A percentile compares a stretch with the other conserved stretches of the same genome.
phyloP scores from a whole-genome alignment of 2,888 invertebrate genomes.

The Idaea biselata region DNA sequence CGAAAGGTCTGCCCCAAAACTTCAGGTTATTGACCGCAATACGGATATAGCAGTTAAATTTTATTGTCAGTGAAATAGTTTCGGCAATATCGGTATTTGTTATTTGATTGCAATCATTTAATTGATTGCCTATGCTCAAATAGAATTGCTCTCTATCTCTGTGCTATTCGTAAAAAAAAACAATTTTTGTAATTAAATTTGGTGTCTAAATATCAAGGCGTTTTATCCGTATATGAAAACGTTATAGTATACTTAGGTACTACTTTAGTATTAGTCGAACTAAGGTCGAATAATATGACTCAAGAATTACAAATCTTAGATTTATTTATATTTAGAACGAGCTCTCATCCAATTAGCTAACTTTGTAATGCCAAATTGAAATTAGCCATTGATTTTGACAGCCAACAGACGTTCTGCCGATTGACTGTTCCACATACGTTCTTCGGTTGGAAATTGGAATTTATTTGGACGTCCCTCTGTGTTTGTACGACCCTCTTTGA shows the following conservation, averaged over 20 bases:
- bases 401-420: conserved; percentile 57
- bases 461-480: conserved; percentile 54
- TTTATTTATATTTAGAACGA: conserved; percentile 62
- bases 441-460: conserved; percentile 51
- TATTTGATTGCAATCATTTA: neutral
- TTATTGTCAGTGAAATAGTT: conserved; percentile 1
- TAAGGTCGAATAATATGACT: too few relatives aligned
- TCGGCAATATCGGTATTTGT: neutral
- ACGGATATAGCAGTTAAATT: neutral
- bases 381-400: conserved; percentile 71
- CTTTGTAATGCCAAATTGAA: conserved; percentile 46
- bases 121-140: neutral
- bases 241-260: too few relatives aligned
- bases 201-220: too few relatives aligned
- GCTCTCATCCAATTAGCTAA: conserved; percentile 65
- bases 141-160: neutral
- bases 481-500: conserved; percentile 72
- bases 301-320: conserved; percentile 1
- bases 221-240: too few relatives aligned
- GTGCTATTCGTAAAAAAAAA: neutral
- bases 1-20: conserved; percentile 33
- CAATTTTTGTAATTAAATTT: neutral
- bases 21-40: conserved; percentile 10
- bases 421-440: conserved; percentile 31
- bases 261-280: neutral